A percentile compares a stretch with the other conserved stretches of the same genome.
phyloP scores from a whole-genome alignment of 2,113 vertebrate species.

The Xiphophorus couchianus region DNA sequence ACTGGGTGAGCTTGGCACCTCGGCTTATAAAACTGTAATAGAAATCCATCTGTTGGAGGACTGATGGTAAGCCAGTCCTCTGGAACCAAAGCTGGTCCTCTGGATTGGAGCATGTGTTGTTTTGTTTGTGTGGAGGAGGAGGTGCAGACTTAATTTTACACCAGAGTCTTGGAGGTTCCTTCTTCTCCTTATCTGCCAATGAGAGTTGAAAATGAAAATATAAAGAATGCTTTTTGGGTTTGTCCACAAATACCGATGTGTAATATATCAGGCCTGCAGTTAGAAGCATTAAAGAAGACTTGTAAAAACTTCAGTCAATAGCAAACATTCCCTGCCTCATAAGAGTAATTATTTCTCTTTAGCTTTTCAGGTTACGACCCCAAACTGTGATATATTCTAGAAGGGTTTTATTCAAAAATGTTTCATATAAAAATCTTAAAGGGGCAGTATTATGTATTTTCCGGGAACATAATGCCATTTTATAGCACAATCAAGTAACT shows the following conservation, averaged over 20 bases:
- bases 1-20: slow-evolving; percentile 62
- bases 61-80: slow-evolving; percentile 51
- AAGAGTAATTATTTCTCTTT: too few species aligned
- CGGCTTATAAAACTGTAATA: slow-evolving; percentile 73
- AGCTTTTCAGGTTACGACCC: too few species aligned
- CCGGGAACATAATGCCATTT: too few species aligned
- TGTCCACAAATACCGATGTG: neutral
- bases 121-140: neutral
- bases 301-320: neutral
- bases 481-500: too few species aligned
- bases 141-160: neutral
- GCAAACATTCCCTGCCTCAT: too few species aligned
- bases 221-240: neutral
- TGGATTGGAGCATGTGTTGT: slow-evolving; percentile 4
- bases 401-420: too few species aligned
- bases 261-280: neutral
- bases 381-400: too few species aligned
- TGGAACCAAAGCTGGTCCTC: slow-evolving; percentile 36
- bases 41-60: slow-evolving; percentile 74
- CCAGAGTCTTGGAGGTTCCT: neutral
- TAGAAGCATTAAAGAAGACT: neutral
- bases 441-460: too few species aligned
- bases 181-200: neutral
- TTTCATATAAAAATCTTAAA: too few species aligned
- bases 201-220: slow-evolving; percentile 5